Evolutionary conservation across 2,113 vertebrate species (phyloP).

Genomic region (Verasper variegatus): DNA sequence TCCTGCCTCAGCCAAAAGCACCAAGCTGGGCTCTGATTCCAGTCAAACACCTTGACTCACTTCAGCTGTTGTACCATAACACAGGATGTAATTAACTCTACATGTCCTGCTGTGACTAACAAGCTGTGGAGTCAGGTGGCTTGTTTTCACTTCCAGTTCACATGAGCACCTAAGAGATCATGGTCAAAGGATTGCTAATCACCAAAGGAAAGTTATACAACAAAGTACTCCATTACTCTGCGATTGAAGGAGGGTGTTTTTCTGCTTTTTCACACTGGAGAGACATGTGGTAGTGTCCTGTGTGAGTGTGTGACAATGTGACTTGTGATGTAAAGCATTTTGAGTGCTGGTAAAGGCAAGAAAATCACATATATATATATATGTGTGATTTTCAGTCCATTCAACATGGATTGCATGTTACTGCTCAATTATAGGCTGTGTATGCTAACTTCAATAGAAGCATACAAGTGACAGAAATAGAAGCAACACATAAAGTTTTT

Average conservation of each 20-base stretch:
- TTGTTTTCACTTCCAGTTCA: conserved; percentile 17
- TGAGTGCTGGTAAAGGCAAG: no score
- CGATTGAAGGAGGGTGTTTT: neutral
- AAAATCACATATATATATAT: no score
- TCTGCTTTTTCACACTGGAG: conserved; percentile 17
- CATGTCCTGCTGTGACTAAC: conserved; percentile 40
- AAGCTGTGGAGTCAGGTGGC: conserved; percentile 41
- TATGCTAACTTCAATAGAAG: no score
- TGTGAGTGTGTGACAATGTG: no score
- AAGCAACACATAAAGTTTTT: no score
- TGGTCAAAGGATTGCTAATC: conserved; percentile 16
- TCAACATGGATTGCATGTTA: no score
- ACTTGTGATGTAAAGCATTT: no score
- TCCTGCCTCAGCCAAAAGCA: conserved; percentile 31
- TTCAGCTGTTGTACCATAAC: conserved; percentile 36
- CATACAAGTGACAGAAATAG: no score
- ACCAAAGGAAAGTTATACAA: conserved; percentile 13
- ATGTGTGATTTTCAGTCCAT: no score
- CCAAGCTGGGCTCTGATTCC: conserved; percentile 35
- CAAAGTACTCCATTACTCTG: neutral
- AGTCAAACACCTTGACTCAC: conserved; percentile 40
- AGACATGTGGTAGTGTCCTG: no score
- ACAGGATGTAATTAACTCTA: conserved; percentile 54
- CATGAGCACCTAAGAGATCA: neutral
- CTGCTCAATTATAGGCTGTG: no score